A percentile compares a stretch with the other conserved stretches of the same genome.
phyloP scores from a whole-genome alignment of 2,113 vertebrate species.

The Leucosticte australis region DNA sequence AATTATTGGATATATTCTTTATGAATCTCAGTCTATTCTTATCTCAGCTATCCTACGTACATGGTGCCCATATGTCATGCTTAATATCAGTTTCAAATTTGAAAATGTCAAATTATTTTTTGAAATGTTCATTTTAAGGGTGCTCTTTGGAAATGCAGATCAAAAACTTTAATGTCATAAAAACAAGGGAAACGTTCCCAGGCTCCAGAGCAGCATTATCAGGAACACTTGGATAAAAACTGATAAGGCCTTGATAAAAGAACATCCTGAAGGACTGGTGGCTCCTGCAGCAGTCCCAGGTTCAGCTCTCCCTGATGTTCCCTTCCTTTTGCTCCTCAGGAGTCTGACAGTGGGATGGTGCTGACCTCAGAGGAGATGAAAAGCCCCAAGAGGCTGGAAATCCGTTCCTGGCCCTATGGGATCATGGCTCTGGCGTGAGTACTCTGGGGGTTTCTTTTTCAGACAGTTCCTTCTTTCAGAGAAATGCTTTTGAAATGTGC shows the following conservation, averaged over 20 bases:
- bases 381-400: conserved; percentile 82
- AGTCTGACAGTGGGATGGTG: conserved; percentile 89
- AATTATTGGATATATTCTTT: background rate
- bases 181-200: background rate
- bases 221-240: background rate
- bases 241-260: background rate
- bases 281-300: background rate
- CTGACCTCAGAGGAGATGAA: conserved; percentile 84
- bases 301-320: background rate
- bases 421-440: conserved; percentile 91
- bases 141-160: background rate
- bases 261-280: background rate
- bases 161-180: background rate
- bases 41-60: background rate
- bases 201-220: background rate
- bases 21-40: background rate
- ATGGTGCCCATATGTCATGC: background rate
- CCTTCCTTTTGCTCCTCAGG: conserved; percentile 64
- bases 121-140: background rate
- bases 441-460: background rate
- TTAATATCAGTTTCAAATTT: background rate
- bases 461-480: background rate
- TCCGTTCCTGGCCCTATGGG: conserved; percentile 83
- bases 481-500: background rate
- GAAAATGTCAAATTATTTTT: conserved; percentile 29